phyloP scores from a whole-genome alignment of 2,797 vertebrate species.

The Sebastes taczanowskii region DNA sequence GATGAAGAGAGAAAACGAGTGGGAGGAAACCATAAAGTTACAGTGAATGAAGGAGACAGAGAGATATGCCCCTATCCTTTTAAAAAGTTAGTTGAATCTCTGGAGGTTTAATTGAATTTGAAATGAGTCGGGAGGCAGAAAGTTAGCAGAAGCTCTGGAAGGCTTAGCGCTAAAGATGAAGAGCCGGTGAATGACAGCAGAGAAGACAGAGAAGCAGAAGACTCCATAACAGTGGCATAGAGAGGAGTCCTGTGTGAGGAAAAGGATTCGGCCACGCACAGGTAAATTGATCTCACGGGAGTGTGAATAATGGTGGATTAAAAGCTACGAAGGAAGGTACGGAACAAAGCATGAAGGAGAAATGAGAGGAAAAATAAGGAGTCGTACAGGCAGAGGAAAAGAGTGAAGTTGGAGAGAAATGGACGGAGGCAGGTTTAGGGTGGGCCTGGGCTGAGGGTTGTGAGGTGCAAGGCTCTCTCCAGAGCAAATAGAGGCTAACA shows the following conservation, averaged over 20 bases:
- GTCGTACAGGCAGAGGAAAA: conserved; percentile 1
- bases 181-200: conserved; percentile 69
- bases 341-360: conserved; percentile 39
- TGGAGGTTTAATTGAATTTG: conserved; percentile 81
- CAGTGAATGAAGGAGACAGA: conserved; percentile 70
- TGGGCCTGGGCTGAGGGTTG: conserved; percentile 44
- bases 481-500: conserved; percentile 76
- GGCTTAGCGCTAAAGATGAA: conserved; percentile 70
- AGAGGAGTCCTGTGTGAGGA: conserved; percentile 50
- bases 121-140: conserved; percentile 74
- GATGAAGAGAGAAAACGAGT: conserved; percentile 25
- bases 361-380: conserved; percentile 39
- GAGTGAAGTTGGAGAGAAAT: conserved; percentile 39
- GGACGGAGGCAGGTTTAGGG: conserved; percentile 46
- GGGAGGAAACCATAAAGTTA: conserved; percentile 66
- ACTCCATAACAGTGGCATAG: conserved; percentile 50
- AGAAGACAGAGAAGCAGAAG: conserved; percentile 61
- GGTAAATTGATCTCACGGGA: conserved; percentile 83
- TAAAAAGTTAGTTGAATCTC: conserved; percentile 82
- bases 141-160: conserved; percentile 71
- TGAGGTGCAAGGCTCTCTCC: conserved; percentile 51
- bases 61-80: conserved; percentile 74
- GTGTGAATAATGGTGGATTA: conserved; percentile 46
- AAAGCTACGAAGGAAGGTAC: conserved; percentile 49
- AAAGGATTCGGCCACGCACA: conserved; percentile 65